Percentiles rank a stretch among this genome's conserved stretches.
Conservation (phyloP, 2,888 invertebrate genomes). For the Parnassius mnemosyne region DNA sequence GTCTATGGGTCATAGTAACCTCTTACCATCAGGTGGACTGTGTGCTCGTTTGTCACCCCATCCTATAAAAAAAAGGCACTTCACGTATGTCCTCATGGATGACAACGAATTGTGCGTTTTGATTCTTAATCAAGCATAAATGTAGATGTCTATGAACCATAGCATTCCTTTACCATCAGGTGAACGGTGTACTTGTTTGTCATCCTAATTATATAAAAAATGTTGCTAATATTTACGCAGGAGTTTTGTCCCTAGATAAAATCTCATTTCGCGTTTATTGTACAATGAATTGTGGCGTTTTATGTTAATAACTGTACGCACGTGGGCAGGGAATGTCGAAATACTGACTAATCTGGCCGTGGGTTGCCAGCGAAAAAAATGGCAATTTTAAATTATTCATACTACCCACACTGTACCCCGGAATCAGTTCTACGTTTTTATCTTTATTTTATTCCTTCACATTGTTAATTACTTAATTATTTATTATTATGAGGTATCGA, state of each 20-base stretch:
- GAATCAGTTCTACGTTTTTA: constrained; percentile 47
- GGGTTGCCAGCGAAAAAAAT: constrained; percentile 72
- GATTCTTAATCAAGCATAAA: no score
- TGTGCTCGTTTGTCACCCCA: no score
- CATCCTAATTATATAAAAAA: constrained; percentile 1
- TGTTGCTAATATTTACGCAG: constrained; percentile 45
- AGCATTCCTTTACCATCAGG: no score
- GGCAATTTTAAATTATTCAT: constrained; percentile 79
- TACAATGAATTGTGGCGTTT: constrained; percentile 76
- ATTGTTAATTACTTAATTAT: constrained; percentile 74
- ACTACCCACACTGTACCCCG: constrained; percentile 65
- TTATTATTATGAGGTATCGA: constrained; percentile 39
- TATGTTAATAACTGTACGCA: constrained; percentile 70
- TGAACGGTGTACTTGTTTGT: no score
- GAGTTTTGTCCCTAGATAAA: constrained; percentile 68
- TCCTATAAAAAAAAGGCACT: no score
- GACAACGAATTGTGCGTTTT: no score
- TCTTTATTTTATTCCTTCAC: constrained; percentile 63
- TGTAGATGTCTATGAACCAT: no score
- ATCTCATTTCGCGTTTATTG: constrained; percentile 74
- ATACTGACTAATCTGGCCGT: constrained; percentile 77
- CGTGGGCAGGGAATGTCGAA: constrained; percentile 75
- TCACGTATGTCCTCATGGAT: no score
- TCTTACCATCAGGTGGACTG: no score
- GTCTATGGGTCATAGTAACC: no score